These are phyloP conservation scores for Carettochelys insculpta DNA, from an alignment of 2,113 vertebrate species.

Conservation along the genomic window DNA sequence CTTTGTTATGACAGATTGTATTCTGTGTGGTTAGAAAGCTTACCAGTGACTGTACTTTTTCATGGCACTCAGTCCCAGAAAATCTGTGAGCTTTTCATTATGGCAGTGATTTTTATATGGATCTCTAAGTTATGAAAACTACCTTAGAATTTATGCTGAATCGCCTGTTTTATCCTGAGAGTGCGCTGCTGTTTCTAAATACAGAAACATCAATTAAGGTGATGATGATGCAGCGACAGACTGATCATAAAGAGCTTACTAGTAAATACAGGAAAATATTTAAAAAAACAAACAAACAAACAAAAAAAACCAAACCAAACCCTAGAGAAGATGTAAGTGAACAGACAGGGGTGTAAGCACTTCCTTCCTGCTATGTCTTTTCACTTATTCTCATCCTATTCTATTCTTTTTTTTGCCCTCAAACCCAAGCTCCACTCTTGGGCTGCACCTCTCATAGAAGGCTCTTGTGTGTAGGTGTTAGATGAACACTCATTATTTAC, in stretches of 20 bases:
- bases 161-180: not conserved
- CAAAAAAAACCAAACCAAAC: no score
- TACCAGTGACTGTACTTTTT: not conserved
- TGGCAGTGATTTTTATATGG: not conserved
- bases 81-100: not conserved
- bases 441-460: not conserved
- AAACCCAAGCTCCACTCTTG: not conserved
- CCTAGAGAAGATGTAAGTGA: not conserved
- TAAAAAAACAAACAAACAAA: not conserved
- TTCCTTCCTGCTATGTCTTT: not conserved
- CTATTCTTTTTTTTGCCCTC: not conserved
- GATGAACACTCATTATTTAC: not conserved
- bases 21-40: not conserved
- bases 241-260: not conserved
- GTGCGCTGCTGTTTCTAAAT: not conserved
- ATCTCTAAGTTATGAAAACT: not conserved
- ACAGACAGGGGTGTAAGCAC: not conserved
- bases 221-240: not conserved
- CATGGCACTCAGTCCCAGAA: not conserved
- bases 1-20: not conserved
- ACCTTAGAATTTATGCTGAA: not conserved
- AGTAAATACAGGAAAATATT: not conserved
- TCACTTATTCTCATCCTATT: not conserved
- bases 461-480: not conserved
- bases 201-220: not conserved